Conservation (phyloP, 2,888 invertebrate genomes). For the Eumacrocentrus americanus region DNA sequence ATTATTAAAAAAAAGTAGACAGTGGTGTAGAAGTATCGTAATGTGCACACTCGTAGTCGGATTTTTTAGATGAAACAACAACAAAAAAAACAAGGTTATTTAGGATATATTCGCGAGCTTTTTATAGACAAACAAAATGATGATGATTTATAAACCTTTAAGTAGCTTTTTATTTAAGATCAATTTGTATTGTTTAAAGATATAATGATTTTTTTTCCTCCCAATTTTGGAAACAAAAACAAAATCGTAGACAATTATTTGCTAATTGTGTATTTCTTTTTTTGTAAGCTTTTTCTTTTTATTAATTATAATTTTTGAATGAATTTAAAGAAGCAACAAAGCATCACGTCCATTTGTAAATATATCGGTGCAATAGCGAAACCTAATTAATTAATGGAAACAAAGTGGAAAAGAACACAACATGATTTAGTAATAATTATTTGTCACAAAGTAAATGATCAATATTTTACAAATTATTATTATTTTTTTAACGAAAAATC, state of each 20-base stretch:
- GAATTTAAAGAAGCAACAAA: constrained; percentile 37
- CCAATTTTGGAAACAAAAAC: not conserved
- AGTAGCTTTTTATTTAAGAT: too few species aligned
- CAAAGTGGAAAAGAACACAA: constrained; percentile 12
- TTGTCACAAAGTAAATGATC: not conserved
- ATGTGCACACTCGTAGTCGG: not conserved
- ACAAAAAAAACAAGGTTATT: not conserved
- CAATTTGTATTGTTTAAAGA: too few species aligned
- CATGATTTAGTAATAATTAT: not conserved
- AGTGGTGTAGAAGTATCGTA: not conserved
- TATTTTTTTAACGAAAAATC: not conserved
- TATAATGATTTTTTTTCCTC: not conserved
- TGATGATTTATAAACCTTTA: too few species aligned
- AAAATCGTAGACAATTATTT: not conserved
- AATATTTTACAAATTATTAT: not conserved
- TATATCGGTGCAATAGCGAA: constrained; percentile 55
- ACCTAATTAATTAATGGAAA: constrained; percentile 47
- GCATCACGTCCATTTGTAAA: constrained; percentile 57
- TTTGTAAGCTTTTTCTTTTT: not conserved
- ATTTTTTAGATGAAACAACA: not conserved
- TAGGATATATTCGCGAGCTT: not conserved
- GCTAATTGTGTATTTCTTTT: not conserved
- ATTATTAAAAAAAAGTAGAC: not conserved
- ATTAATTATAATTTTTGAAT: constrained; percentile 29
- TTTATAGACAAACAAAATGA: not conserved